Conservation (phyloP, 2,113 vertebrate species). For the Noturus placidus region DNA sequence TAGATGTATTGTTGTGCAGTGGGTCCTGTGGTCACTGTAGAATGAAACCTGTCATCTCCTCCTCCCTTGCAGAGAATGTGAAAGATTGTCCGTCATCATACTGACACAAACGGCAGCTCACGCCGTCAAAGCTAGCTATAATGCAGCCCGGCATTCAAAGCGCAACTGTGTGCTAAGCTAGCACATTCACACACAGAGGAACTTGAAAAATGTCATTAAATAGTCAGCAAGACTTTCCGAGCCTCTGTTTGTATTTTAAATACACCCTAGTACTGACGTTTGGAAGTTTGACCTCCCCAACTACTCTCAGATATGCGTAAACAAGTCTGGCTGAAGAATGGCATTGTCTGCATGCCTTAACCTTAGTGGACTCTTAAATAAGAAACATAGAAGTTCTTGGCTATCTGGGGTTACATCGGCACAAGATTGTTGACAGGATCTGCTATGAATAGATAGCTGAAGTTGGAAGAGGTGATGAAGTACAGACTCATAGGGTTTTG, state of each 20-base stretch:
- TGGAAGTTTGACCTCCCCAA: background rate
- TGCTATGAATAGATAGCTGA: constrained; percentile 17
- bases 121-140: constrained; percentile 22
- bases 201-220: constrained; percentile 7
- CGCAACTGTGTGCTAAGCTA: constrained; percentile 10
- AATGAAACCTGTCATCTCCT: constrained; percentile 52
- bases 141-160: background rate
- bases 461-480: constrained; percentile 42
- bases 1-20: constrained; percentile 21
- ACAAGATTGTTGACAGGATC: constrained; percentile 44
- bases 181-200: constrained; percentile 10
- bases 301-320: background rate
- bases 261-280: background rate
- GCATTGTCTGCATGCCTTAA: constrained; percentile 30
- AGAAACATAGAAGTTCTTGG: constrained; percentile 35
- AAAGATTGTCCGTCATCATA: constrained; percentile 39
- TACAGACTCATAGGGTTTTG: constrained; percentile 18
- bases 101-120: constrained; percentile 13
- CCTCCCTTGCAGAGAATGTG: constrained; percentile 22
- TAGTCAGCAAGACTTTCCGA: background rate
- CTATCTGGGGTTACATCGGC: constrained; percentile 22
- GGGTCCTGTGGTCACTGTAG: constrained; percentile 43
- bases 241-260: background rate
- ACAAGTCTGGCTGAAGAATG: constrained; percentile 11
- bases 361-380: constrained; percentile 41